Base-by-base conservation (phyloP, 2,888 invertebrate genomes). In the Liopterus haemorrhoidalis region DNA sequence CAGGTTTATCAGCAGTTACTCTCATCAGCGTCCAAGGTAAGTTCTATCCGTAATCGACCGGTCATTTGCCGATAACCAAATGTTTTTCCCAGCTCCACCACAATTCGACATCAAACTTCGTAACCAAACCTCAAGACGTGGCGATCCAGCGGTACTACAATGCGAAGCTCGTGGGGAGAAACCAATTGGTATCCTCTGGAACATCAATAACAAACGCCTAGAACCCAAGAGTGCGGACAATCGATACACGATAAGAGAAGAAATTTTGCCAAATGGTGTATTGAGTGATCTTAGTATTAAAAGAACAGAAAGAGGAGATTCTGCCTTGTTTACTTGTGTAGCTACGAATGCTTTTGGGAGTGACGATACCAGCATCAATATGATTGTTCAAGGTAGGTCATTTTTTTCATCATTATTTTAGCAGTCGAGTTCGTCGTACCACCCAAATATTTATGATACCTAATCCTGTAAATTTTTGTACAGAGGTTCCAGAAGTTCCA, bases 141-240 rank as follows among this genome's bases (percentile, higher is more conserved):
- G 88, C 44, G 92, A 93, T 67, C 89, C 91, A 19, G 88, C 92
- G 24, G 91, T 92, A 5, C 66, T 93, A 49, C 89, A 90, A 61
- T 93, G 93, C 66, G 89, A 90, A 70, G 91, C 92, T 21, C 89
- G 89, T 66, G 92, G 93, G 54, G 93, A 93, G 68, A 90, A 90
- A 75, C 93, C 93, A 21, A 92, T 93, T 66, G 91, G 91, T 55
- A 91, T 93, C 53, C 75, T 90, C 51, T 93, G 93, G 92, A 91
- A 90, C 71, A 91, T 91, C 81, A 90, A 92, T 70, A 90, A 89
- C 70, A 90, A 89, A 70, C 81, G 91, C 19, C 72, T 92, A 54
- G 92, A 93, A 68, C 85, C 90, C 39, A 90, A 91, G 70, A 82
- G 84, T 49, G 90, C 91, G 60, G 90, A 92, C 64, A 86, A 86